Conservation (phyloP, 2,888 invertebrate species). For the Electrophaes corylata region DNA sequence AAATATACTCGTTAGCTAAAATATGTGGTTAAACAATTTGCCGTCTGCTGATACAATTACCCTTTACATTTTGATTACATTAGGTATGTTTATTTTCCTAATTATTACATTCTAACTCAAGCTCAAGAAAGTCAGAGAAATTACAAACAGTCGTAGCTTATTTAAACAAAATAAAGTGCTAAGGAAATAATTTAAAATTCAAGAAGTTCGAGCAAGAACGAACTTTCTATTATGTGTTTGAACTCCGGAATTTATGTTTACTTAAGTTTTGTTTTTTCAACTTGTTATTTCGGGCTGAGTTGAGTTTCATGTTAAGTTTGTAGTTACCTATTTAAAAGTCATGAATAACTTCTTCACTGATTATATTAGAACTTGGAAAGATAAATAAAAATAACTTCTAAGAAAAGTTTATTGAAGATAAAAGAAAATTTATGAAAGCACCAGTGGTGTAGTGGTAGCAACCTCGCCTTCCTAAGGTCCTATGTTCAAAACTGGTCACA, state of each 20-base stretch:
- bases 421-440: too few relatives aligned
- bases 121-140: constrained; percentile 17
- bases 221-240: constrained; percentile 32
- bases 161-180: constrained; percentile 33
- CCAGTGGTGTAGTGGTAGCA: too few relatives aligned
- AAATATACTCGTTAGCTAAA: too few relatives aligned
- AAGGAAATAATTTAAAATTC: constrained; percentile 36
- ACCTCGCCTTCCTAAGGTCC: too few relatives aligned
- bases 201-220: constrained; percentile 26
- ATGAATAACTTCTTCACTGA: constrained; percentile 9
- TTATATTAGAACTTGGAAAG: not conserved
- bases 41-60: not conserved
- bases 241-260: constrained; percentile 34
- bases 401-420: too few relatives aligned
- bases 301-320: not conserved
- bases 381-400: too few relatives aligned
- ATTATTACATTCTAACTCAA: constrained; percentile 11
- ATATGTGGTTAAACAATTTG: not conserved
- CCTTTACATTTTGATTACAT: not conserved
- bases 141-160: constrained; percentile 31
- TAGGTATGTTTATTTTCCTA: constrained; percentile 12
- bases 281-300: constrained; percentile 11
- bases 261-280: constrained; percentile 27
- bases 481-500: too few relatives aligned
- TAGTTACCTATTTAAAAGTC: constrained; percentile 5